Conservation (phyloP, 2,113 vertebrate species). For the Corvus cornix region DNA sequence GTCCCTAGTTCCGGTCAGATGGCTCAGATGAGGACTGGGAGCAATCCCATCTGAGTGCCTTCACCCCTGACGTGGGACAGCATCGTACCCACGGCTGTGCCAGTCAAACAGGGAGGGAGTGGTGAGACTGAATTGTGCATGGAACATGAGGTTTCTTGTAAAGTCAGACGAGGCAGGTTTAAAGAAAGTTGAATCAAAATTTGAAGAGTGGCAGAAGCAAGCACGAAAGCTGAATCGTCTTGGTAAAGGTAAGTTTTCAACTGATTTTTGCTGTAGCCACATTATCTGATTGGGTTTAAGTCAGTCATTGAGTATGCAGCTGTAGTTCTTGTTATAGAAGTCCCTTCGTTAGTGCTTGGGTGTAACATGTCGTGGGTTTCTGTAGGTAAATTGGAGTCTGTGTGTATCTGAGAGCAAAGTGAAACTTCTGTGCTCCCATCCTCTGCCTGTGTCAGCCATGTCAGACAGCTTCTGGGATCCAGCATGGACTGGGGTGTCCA, state of each 20-base stretch:
- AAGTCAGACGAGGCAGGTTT: not conserved
- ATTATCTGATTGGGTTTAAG: not conserved
- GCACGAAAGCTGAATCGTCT: not conserved
- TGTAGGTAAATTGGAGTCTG: not conserved
- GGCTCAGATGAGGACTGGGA: not conserved
- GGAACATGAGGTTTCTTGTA: not conserved
- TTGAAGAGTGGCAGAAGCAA: not conserved
- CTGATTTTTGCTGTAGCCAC: not conserved
- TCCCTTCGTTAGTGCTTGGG: not conserved
- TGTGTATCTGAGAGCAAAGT: not conserved
- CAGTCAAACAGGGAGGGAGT: fast-evolving
- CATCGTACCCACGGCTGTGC: fast-evolving
- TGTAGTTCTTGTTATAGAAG: not conserved
- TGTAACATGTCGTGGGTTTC: fast-evolving
- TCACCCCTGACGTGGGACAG: not conserved
- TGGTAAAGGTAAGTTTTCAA: slow-evolving; percentile 37
- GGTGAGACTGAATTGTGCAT: not conserved
- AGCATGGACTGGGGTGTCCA: not conserved
- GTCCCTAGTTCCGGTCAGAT: not conserved
- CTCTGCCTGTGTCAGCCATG: not conserved
- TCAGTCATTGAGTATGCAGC: not conserved
- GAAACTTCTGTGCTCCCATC: not conserved
- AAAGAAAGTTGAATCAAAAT: not conserved
- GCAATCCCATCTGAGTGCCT: not conserved
- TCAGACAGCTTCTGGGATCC: not conserved